Base-by-base conservation (phyloP, 2,888 invertebrate genomes). In the Plemyria rubiginata region DNA sequence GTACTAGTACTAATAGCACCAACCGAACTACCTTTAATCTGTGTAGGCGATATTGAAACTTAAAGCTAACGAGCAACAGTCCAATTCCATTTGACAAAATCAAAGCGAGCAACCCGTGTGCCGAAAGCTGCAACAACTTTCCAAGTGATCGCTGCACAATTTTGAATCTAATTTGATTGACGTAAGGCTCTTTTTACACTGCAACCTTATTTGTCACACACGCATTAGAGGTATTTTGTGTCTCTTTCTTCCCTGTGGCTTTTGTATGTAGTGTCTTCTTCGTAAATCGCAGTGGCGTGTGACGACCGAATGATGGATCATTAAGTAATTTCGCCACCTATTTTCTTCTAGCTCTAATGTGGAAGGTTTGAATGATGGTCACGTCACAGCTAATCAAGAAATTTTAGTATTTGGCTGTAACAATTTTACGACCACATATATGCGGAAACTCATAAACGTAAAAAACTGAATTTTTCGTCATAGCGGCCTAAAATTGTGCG, bases 261-360 rank as follows among this genome's bases (percentile, higher is more conserved):
- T n/a, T 4, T 40, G 8, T 56, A 50, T 41, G 11, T 28, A 48
- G 12, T 32, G 28, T 75, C 70, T 61, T 66, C 53, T 54, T 72
- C 67, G 60, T 38, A 57, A 66, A 74, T 72, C 68, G 73, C 68
- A 70, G 70, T 76, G 64, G 72, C 72, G 71, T 74, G 73, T 71
- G 61, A 68, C 62, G 66, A 66, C 63, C 71, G 73, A 76, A 80
- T 71, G 71, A 72, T 59, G 68, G 67, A 75, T 78, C 79, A 80
- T 82, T 82, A 82, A 60, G 76, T 80, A 77, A 80, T 78, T 81
- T 74, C 50, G 73, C 79, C 76, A 77, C 78, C 67, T 36, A 62
- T 70, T 76, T 13, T 72, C 72, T 70, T 65, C 56, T 60, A 65
- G 63, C 62, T 22, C 22, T 61, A 61, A 69, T 60, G 55, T 50